Evolutionary conservation across 2,797 vertebrate species (phyloP), one percentile per base, ranked within the genome.

Genomic region (Masticophis lateralis): DNA sequence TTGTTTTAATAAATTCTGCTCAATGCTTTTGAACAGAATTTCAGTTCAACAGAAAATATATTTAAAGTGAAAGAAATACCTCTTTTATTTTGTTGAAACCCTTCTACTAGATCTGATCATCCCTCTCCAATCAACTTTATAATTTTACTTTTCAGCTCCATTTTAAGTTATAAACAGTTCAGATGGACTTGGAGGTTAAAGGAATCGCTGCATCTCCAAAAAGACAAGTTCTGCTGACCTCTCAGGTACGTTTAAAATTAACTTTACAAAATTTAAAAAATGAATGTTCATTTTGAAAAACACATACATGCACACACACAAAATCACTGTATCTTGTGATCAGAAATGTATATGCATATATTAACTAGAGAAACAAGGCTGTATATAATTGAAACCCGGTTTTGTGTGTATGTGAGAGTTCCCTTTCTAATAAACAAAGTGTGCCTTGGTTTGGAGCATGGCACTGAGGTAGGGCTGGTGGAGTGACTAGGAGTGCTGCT

Each of bases 171-270:
- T 69, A 53, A 86, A 2, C 0, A 92, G 53, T 91, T 95, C 95
- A 56, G 79, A 98, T 98, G 98, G 97, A 98, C 95, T 97, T 98
- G 83, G 95, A 98, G 91, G 89, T 98, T 95, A 97, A 96, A 97
- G 96, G 97, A 93, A 86, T 96, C 94, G 87, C 96, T 69, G 95
- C 95, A 2, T 95, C 96, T 87, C 92, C 96, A 95, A 92, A 0
- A 94, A 95, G 87, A 79, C 95, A 96, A 91, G 43, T 61, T 92
- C 94, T 92, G 32, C 61, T 95, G 8, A 88, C 95, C 51, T 12
- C 92, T 28, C 96, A 96, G 94, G 97, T 98, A 95, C 11, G 94
- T 95, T 91, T 83, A 63, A 4, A 2, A 0, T 37, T 51, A 87
- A 47, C 83, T 5, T 91, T 37, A 94, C 5, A 43, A 90, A 93